Conservation (phyloP, 2,113 vertebrate species). For the Tupaia tana region DNA sequence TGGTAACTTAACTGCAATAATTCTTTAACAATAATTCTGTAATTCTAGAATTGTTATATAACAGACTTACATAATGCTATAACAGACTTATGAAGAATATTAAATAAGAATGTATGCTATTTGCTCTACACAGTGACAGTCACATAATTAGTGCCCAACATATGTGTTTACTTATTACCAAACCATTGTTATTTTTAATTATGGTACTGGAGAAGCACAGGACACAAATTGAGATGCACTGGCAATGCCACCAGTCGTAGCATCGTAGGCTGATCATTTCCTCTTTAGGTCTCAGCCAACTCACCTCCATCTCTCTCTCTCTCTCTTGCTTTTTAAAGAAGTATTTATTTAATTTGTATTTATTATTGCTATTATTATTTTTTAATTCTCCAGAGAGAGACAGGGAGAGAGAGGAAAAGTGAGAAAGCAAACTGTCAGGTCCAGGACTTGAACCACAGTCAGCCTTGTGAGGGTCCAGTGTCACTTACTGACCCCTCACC, state of each 20-base stretch:
- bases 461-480: too few species aligned
- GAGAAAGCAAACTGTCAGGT: too few species aligned
- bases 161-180: neutral
- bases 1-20: neutral
- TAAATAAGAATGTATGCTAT: neutral
- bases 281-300: neutral
- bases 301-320: neutral
- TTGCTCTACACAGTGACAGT: neutral
- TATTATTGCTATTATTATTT: too few species aligned
- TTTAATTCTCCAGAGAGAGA: too few species aligned
- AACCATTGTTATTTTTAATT: neutral
- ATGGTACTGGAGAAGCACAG: neutral
- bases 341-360: too few species aligned
- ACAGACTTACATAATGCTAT: too few species aligned
- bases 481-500: too few species aligned
- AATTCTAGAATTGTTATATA: neutral
- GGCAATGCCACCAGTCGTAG: rapidly evolving
- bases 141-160: neutral
- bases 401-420: too few species aligned
- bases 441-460: too few species aligned
- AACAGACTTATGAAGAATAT: neutral
- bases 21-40: too few species aligned
- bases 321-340: too few species aligned
- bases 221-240: neutral
- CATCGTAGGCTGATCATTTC: neutral